Evolutionary conservation across 2,113 vertebrate genomes (phyloP).

Genomic region (Lamprologus ornatipinnis): DNA sequence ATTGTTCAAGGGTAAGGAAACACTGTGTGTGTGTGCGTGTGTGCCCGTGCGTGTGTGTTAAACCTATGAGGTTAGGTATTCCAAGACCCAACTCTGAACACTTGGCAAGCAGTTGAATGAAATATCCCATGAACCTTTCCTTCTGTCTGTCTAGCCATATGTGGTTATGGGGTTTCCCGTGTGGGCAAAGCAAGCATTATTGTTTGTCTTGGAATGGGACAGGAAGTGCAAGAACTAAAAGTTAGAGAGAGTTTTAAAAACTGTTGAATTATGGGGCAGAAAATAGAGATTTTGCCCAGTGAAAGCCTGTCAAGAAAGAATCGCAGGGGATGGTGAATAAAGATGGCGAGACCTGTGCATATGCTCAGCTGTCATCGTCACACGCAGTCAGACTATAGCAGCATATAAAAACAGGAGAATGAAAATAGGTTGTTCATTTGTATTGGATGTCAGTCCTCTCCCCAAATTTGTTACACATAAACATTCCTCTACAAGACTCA

Average conservation of each 20-base stretch:
- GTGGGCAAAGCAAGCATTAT: slow-evolving; percentile 7
- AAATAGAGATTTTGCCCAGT: background rate
- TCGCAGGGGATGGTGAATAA: background rate
- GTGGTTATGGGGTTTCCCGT: slow-evolving; percentile 39
- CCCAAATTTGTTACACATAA: slow-evolving; percentile 13
- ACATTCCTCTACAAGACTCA: slow-evolving; percentile 11
- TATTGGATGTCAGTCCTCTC: slow-evolving; percentile 29
- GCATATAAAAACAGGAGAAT: background rate
- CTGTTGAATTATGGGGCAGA: background rate
- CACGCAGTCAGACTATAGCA: background rate
- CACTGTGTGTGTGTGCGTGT: background rate
- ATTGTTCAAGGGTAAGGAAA: slow-evolving; percentile 11
- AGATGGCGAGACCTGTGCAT: background rate
- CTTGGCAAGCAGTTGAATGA: slow-evolving; percentile 42
- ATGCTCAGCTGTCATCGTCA: background rate
- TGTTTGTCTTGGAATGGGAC: slow-evolving; percentile 41
- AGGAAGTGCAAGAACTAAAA: background rate
- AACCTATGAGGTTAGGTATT: background rate
- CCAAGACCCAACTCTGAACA: slow-evolving; percentile 33
- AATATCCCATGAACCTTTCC: slow-evolving; percentile 36
- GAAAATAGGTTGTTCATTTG: slow-evolving; percentile 52
- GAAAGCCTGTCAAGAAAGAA: background rate
- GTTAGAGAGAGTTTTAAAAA: background rate
- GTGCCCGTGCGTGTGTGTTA: background rate
- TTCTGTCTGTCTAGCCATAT: slow-evolving; percentile 39